These are phyloP conservation scores for Engraulis encrasicolus DNA, from an alignment of 2,113 vertebrate genomes.

Conservation along the genomic window DNA sequence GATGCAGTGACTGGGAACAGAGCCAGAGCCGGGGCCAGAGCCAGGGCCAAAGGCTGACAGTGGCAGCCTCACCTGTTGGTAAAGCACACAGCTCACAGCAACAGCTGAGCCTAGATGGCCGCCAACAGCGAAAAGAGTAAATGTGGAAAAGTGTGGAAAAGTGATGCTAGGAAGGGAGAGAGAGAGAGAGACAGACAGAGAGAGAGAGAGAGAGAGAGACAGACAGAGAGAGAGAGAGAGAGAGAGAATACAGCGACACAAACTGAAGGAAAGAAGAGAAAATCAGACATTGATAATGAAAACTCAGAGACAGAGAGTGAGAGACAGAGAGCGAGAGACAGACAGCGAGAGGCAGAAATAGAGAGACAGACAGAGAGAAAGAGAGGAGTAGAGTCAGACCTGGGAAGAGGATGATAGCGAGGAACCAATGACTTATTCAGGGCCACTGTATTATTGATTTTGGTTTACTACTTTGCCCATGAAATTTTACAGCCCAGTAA, in stretches of 20 bases:
- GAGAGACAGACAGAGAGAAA: not conserved
- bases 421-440: too few species aligned
- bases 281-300: not conserved
- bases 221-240: not conserved
- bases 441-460: not conserved
- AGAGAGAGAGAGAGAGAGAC: not conserved
- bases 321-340: not conserved
- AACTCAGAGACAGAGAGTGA: not conserved
- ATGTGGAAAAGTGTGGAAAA: too few species aligned
- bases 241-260: not conserved
- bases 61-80: too few species aligned
- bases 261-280: not conserved
- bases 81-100: too few species aligned
- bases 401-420: too few species aligned
- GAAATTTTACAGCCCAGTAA: not conserved
- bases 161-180: too few species aligned
- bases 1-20: too few species aligned
- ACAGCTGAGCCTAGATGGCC: too few species aligned
- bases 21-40: too few species aligned
- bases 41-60: too few species aligned
- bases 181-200: not conserved
- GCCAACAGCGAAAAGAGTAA: too few species aligned
- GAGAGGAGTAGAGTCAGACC: not conserved
- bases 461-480: not conserved
- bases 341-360: not conserved